Evolutionary conservation across 2,888 invertebrate genomes (phyloP).

Genomic region (Cephus runcator): DNA sequence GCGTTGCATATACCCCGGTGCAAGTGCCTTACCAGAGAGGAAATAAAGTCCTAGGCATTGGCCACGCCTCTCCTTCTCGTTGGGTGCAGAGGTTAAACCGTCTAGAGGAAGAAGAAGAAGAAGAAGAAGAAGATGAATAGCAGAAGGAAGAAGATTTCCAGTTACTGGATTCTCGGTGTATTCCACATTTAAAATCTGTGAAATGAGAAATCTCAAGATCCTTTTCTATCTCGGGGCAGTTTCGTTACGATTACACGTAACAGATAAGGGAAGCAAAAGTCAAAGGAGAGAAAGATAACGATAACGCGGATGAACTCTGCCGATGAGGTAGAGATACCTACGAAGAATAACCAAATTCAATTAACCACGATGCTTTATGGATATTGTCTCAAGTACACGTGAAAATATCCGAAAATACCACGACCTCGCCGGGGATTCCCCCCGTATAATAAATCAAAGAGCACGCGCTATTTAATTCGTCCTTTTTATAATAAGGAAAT

Average conservation of each 20-base stretch:
- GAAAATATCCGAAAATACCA: not conserved
- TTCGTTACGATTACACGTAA: not conserved
- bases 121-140: not conserved
- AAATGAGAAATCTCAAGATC: not conserved
- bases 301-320: not conserved
- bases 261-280: not conserved
- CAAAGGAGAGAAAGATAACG: not conserved
- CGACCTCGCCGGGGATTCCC: not conserved
- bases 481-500: constrained; percentile 1
- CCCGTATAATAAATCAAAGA: not conserved
- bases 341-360: not conserved
- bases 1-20: not conserved
- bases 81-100: constrained; percentile 19
- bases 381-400: not conserved
- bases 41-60: constrained; percentile 12
- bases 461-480: not conserved
- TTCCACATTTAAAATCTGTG: not conserved
- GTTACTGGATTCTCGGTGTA: constrained; percentile 9
- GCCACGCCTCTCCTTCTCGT: constrained; percentile 13
- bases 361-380: not conserved
- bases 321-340: not conserved
- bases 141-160: constrained; percentile 6
- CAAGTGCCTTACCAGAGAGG: constrained; percentile 5
- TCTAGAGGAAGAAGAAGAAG: not conserved
- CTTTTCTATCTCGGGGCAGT: not conserved